Evolutionary conservation across 2,797 vertebrate species (phyloP).

Genomic region (Oophaga sylvatica): DNA sequence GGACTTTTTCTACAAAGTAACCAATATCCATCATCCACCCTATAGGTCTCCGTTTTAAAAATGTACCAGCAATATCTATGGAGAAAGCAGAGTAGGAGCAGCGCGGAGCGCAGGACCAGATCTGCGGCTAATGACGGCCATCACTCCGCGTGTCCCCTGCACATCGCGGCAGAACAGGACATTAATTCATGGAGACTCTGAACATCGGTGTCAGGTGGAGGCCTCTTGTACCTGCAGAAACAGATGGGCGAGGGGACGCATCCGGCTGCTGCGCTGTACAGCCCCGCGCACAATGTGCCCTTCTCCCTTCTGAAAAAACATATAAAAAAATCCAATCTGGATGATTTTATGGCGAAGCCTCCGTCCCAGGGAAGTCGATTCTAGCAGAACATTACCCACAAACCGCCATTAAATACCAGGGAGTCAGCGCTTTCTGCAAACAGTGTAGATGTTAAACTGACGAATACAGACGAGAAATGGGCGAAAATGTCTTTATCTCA

Average conservation of each 20-base stretch:
- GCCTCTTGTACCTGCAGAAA: neutral
- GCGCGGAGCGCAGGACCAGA: too few species aligned
- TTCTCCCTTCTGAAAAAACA: neutral
- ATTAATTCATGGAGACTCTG: neutral
- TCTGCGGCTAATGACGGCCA: neutral
- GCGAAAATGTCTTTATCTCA: neutral
- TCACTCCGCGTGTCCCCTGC: neutral
- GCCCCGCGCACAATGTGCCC: neutral
- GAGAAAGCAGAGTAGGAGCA: neutral
- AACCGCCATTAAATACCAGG: neutral
- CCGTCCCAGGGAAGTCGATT: constrained; percentile 8
- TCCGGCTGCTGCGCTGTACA: neutral
- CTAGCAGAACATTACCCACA: neutral
- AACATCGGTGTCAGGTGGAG: neutral
- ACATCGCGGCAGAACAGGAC: neutral
- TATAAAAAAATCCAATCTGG: constrained; percentile 13
- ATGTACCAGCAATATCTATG: neutral
- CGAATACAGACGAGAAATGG: neutral
- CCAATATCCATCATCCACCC: neutral
- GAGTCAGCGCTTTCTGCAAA: constrained; percentile 31
- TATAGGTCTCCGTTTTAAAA: neutral
- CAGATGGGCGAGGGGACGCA: neutral
- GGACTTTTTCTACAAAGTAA: neutral
- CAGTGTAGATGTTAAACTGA: neutral
- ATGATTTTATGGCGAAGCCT: constrained; percentile 15